A percentile compares a stretch with the other conserved stretches of the same genome.
These are phyloP conservation scores for Sorex maritimensis DNA, from an alignment of 2,797 vertebrate genomes.

Conservation along the genomic window DNA sequence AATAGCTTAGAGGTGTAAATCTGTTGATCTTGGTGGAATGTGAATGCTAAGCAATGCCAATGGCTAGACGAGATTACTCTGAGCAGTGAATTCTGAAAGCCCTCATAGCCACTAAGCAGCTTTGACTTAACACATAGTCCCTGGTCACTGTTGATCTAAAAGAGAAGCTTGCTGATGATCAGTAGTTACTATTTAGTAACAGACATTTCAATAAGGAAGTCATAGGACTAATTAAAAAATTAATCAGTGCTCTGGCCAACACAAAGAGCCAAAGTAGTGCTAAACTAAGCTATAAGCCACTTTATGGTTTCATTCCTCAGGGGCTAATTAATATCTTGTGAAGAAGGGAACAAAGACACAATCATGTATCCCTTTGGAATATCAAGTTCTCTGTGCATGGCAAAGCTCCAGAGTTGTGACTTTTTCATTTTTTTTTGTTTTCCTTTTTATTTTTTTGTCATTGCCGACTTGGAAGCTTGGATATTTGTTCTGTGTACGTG, in stretches of 20 bases:
- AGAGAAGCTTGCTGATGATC: neutral
- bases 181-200: neutral
- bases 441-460: no score
- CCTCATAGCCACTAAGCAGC: neutral
- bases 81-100: fast-evolving
- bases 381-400: neutral
- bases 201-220: conserved; percentile 47
- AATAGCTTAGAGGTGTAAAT: neutral
- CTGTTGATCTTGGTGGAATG: fast-evolving
- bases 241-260: conserved; percentile 51
- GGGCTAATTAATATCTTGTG: conserved; percentile 45
- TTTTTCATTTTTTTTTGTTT: neutral
- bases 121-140: neutral
- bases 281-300: conserved; percentile 19
- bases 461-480: neutral
- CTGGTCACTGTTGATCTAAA: neutral
- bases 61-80: neutral
- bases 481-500: neutral
- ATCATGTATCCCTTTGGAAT: neutral
- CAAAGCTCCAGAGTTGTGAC: neutral
- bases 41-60: neutral
- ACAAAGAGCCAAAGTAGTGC: neutral
- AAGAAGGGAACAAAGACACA: conserved; percentile 14
- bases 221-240: conserved; percentile 60
- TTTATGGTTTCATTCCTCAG: conserved; percentile 60